phyloP scores from a whole-genome alignment of 2,888 invertebrate genomes.

The Malthinus seriepunctatus region DNA sequence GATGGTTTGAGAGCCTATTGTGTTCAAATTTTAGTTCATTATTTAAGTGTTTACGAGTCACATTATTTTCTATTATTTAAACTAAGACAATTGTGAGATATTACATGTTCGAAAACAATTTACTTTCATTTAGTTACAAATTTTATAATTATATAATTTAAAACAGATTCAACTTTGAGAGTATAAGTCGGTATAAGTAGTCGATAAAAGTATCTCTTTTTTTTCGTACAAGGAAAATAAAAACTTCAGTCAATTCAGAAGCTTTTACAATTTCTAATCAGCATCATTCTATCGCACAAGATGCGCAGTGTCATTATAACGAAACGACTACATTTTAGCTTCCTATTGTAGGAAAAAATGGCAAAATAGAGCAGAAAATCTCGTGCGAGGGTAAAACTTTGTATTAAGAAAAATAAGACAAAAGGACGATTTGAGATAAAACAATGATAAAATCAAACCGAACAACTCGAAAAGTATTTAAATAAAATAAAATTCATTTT shows the following conservation, averaged over 20 bases:
- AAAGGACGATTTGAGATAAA: neutral
- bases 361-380: neutral
- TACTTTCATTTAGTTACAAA: too few species aligned
- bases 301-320: neutral
- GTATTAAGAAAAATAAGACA: neutral
- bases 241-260: neutral
- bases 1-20: too few species aligned
- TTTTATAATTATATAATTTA: too few species aligned
- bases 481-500: neutral
- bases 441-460: neutral
- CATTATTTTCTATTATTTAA: too few species aligned
- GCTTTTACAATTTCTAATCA: conserved; percentile 5
- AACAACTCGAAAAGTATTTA: neutral
- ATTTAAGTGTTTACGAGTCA: too few species aligned
- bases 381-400: neutral
- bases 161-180: too few species aligned
- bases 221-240: too few species aligned
- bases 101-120: too few species aligned
- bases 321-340: conserved; percentile 1
- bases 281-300: conserved; percentile 3
- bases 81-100: too few species aligned
- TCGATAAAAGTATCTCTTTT: too few species aligned
- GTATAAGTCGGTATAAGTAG: too few species aligned
- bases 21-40: too few species aligned
- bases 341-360: neutral